Percentiles rank a stretch among this genome's conserved stretches.
These are phyloP conservation scores for Adelphocoris suturalis DNA, from an alignment of 2,888 invertebrate genomes.

Conservation along the genomic window DNA sequence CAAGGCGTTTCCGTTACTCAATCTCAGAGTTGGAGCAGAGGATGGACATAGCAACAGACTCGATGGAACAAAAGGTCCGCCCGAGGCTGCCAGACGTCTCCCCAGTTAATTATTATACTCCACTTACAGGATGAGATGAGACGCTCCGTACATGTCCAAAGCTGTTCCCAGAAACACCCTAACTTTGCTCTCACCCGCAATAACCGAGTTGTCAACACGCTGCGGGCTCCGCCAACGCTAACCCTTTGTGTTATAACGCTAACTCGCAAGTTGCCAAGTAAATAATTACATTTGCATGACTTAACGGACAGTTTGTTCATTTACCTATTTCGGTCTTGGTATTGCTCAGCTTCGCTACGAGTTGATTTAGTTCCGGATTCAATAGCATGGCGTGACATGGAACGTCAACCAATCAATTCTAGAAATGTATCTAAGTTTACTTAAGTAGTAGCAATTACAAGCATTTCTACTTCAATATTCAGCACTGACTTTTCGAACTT, in stretches of 20 bases:
- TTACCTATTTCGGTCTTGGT: slow-evolving; percentile 2
- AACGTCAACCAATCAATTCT: not conserved
- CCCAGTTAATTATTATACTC: slow-evolving; percentile 29
- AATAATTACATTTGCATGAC: slow-evolving; percentile 32
- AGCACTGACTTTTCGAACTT: too few species aligned
- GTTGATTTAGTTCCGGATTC: not conserved
- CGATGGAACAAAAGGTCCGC: not conserved
- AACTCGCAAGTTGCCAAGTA: not conserved
- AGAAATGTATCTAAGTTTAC: too few species aligned
- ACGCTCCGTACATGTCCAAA: slow-evolving; percentile 31
- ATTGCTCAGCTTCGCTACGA: not conserved
- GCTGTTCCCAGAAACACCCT: not conserved
- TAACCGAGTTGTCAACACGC: slow-evolving; percentile 28
- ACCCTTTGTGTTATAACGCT: slow-evolving; percentile 2
- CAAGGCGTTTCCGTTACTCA: not conserved
- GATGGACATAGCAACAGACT: not conserved
- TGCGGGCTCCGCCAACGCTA: not conserved
- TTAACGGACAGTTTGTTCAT: slow-evolving; percentile 29
- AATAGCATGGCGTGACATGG: not conserved
- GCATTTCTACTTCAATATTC: too few species aligned
- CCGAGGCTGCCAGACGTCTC: slow-evolving; percentile 13
- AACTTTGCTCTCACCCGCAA: slow-evolving; percentile 39
- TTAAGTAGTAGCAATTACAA: too few species aligned
- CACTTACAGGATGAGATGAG: slow-evolving; percentile 25
- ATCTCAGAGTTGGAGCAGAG: not conserved